Evolutionary conservation across 2,797 vertebrate species (phyloP), one percentile per base, ranked within the genome.

Genomic region (Scomberomorus guttatus): DNA sequence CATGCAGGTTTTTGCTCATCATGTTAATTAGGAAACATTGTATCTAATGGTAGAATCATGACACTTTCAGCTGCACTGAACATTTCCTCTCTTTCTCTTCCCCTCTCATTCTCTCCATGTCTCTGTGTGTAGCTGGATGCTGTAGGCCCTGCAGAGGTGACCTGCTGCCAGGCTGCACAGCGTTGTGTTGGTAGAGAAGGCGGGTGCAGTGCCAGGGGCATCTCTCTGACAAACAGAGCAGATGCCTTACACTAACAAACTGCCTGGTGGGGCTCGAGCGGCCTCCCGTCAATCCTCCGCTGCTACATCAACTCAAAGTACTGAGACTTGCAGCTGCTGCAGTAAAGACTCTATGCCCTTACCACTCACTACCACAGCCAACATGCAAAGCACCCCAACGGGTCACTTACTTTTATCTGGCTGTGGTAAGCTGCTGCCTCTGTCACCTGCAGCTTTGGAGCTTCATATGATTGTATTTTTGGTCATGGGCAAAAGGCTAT

Each of bases 171-270:
- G 77, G 78, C 63, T 59, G 64, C 77, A 71, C 63, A 82, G 84
- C 62, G 83, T 82, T 86, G 76, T 63, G 75, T 86, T 84, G 83
- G 54, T 75, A 70, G 57, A 73, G 81, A 46, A 83, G 85, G 87
- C 63, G 72, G 77, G 24, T 63, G 72, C 59, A 6, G 83, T 84
- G 91, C 94, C 94, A 94, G 92, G 84, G 91, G 86, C 87, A 93
- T 84, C 92, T 88, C 87, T 87, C 71, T 95, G 94, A 94, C 93
- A 96, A 88, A 95, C 94, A 94, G 85, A 96, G 93, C 91, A 94
- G 93, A 95, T 95, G 94, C 93, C 90, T 95, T 94, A 94, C 89
- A 92, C 94, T 96, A 95, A 95, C 95, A 96, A 96, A 96, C 92
- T 90, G 89, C 89, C 88, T 86, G 87, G 64, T 56, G 77, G 91